A percentile compares a stretch with the other conserved stretches of the same genome.
Evolutionary conservation across 2,888 invertebrate species (phyloP).

Genomic region (Suillia variegata): DNA sequence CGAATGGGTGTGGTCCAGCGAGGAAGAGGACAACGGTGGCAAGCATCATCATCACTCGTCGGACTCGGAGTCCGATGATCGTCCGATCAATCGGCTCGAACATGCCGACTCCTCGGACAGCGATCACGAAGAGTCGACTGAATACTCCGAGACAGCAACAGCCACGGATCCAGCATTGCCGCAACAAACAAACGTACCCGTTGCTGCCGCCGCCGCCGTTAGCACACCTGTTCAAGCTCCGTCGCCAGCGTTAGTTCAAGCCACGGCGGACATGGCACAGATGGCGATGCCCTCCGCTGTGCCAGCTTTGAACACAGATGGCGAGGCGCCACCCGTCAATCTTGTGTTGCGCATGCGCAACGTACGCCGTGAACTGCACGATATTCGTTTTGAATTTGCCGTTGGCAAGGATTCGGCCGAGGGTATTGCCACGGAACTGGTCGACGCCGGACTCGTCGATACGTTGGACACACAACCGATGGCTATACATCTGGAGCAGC

Average conservation of each 20-base stretch:
- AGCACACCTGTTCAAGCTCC: constrained; percentile 2
- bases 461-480: constrained; percentile 90
- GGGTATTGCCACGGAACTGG: constrained; percentile 91
- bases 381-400: constrained; percentile 96
- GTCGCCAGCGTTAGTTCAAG: constrained; percentile 26
- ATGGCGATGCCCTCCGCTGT: constrained; percentile 37
- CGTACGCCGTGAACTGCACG: constrained; percentile 88
- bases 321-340: constrained; percentile 69
- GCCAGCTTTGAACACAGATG: constrained; percentile 39
- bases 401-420: constrained; percentile 87
- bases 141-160: constrained; percentile 58
- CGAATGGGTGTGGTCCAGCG: constrained; percentile 98
- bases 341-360: constrained; percentile 91
- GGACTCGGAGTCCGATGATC: constrained; percentile 64
- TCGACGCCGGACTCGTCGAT: constrained; percentile 93
- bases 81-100: constrained; percentile 68
- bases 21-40: constrained; percentile 78
- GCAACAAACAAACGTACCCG: neutral
- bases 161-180: constrained; percentile 32
- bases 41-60: constrained; percentile 62
- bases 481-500: constrained; percentile 87
- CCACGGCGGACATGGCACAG: constrained; percentile 40
- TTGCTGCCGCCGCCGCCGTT: constrained; percentile 32
- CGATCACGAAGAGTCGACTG: constrained; percentile 63
- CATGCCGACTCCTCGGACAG: constrained; percentile 68